Evolutionary conservation across 1,140 invertebrate genomes (phyloP).

Genomic region (Semibalanus balanoides): DNA sequence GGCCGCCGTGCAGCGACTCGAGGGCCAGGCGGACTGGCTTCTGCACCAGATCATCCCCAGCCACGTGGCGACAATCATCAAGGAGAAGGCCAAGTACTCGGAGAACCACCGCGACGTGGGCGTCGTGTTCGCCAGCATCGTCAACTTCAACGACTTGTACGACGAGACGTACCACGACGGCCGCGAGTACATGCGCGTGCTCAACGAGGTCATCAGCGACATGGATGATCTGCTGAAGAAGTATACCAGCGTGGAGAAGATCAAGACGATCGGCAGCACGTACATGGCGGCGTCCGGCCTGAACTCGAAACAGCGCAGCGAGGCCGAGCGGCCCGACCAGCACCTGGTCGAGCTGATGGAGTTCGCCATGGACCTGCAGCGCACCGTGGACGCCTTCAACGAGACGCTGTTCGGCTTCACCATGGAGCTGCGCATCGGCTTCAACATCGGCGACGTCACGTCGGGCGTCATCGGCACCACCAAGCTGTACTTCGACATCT

Average conservation of each 20-base stretch:
- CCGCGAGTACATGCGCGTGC: conserved; percentile 78
- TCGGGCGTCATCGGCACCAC: conserved; percentile 92
- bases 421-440: conserved; percentile 55
- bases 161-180: conserved; percentile 87
- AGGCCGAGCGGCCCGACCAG: conserved; percentile 46
- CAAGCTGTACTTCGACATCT: conserved; percentile 95
- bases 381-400: conserved; percentile 75
- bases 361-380: conserved; percentile 72
- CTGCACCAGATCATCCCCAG: conserved; percentile 91
- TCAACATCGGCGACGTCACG: conserved; percentile 66
- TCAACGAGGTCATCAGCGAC: conserved; percentile 87
- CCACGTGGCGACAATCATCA: conserved; percentile 82
- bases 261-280: conserved; percentile 93
- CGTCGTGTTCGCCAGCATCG: conserved; percentile 87
- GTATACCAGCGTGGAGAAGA: conserved; percentile 86
- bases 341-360: conserved; percentile 76
- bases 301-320: conserved; percentile 48
- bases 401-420: conserved; percentile 74
- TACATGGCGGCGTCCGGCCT: conserved; percentile 95
- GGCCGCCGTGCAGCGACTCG: conserved; percentile 64
- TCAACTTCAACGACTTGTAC: conserved; percentile 92
- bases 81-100: conserved; percentile 85
- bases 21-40: conserved; percentile 90
- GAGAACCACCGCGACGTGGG: conserved; percentile 86
- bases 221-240: conserved; percentile 82